Evolutionary conservation across 2,113 vertebrate genomes (phyloP).

Genomic region (Craseonycteris thonglongyai): DNA sequence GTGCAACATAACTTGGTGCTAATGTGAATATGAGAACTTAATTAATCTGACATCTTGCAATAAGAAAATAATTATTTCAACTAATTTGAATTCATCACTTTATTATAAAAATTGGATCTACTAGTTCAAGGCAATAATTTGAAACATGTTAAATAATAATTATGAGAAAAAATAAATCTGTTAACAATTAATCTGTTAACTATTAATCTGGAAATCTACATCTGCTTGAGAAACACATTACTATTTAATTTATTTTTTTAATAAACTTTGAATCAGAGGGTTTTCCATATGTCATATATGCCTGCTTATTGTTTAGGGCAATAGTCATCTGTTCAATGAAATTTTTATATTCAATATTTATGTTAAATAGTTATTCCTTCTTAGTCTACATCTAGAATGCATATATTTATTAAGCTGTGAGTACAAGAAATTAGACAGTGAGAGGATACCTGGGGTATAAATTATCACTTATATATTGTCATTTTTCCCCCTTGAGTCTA

Average conservation of each 20-base stretch:
- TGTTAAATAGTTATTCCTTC: background rate
- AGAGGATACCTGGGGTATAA: background rate
- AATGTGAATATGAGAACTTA: background rate
- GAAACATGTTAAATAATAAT: background rate
- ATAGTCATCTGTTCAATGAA: background rate
- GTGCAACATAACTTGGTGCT: background rate
- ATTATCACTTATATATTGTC: background rate
- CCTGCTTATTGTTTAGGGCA: constrained; percentile 45
- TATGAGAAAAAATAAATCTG: background rate
- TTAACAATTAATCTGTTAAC: background rate
- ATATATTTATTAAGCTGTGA: background rate
- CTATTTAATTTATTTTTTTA: constrained; percentile 52
- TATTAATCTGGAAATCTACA: constrained; percentile 37
- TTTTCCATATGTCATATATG: constrained; percentile 49
- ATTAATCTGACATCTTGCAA: background rate
- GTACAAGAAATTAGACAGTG: background rate
- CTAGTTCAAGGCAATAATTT: background rate
- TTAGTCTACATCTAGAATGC: constrained; percentile 12
- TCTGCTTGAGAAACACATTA: constrained; percentile 61
- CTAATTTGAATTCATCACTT: background rate
- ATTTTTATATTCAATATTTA: background rate
- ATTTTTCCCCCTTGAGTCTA: background rate
- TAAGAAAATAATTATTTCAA: background rate
- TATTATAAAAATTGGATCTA: background rate
- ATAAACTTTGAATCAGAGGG: constrained; percentile 48